Evolutionary conservation across 2,113 vertebrate species (phyloP), one percentile per base, ranked within the genome.

Genomic region (Indicator maculatus): DNA sequence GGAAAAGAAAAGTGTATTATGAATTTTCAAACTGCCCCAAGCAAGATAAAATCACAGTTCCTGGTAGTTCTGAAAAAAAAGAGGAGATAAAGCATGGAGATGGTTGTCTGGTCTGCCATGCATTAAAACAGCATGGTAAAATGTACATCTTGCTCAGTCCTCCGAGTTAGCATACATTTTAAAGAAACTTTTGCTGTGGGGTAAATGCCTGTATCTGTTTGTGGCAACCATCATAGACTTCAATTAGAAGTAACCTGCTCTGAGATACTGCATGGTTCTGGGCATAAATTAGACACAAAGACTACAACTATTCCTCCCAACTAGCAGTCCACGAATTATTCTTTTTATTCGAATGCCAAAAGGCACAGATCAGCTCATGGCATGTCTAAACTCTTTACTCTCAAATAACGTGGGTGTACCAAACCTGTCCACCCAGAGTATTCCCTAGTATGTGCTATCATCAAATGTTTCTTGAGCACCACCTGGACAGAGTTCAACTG

Each of bases 111-210:
- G n/a, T 74, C 27, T 80, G 56, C 60, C 24, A 6, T 59, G 38
- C 41, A 27, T 36, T 80, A 65, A 64, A 64, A 83, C 14, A 52
- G 21, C 18, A 38, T 77, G 89, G 80, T 47, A 74, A 77, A 88
- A 86, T 20, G 12, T 58, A 81, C n/a, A 53, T n/a, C 71, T 56
- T 66, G 53, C n/a, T 90, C 18, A 10, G 2, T 88, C 60, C 56
- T 88, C 88, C 83, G 52, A 74, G 72, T 58, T 86, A 77, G 91
- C 47, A 16, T 61, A 77, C 58, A 81, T 65, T 56, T 83, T 28
- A 77, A 92, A 86, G 20, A 55, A 33, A 33, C 75, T 86, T 95
- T 88, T 93, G 73, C 83, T 66, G 47, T 58, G 30, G 61, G 33
- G 16, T 38, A 64, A 58, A 80, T 53, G 26, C 38, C 30, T 66